These are phyloP conservation scores for Equus przewalskii DNA, from an alignment of 2,113 vertebrate genomes.

Conservation along the genomic window DNA sequence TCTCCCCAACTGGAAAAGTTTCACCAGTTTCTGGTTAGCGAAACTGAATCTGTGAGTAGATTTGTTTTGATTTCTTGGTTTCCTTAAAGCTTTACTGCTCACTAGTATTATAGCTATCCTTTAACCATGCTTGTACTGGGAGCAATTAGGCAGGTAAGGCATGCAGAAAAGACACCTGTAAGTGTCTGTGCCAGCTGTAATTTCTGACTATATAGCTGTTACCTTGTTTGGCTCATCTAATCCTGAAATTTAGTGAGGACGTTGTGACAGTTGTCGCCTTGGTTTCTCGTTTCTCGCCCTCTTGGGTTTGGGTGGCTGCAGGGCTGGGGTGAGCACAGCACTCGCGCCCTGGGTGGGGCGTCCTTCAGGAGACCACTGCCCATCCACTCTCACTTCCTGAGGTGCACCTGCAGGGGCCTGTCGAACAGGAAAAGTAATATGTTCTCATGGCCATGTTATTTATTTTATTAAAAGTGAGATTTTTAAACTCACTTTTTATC, in stretches of 20 bases:
- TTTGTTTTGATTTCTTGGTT: neutral
- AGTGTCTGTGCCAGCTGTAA: fast-evolving
- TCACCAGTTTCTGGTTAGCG: conserved; percentile 98
- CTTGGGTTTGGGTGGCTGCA: neutral
- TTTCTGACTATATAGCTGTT: fast-evolving
- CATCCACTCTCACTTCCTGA: fast-evolving
- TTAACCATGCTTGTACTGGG: fast-evolving
- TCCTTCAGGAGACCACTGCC: fast-evolving
- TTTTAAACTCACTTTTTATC: neutral
- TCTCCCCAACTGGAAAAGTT: conserved; percentile 97
- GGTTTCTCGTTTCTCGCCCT: neutral
- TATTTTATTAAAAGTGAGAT: neutral
- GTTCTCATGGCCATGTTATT: neutral
- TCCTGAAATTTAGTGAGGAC: fast-evolving
- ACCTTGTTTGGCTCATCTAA: fast-evolving
- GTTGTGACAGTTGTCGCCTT: fast-evolving
- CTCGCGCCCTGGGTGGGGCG: fast-evolving
- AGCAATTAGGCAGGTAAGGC: fast-evolving
- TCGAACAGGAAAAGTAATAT: fast-evolving
- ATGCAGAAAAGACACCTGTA: fast-evolving
- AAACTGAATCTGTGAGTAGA: conserved; percentile 96
- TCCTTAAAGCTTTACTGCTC: neutral
- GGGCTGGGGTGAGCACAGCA: fast-evolving
- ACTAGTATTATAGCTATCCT: fast-evolving
- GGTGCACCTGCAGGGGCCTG: fast-evolving